Percentiles rank a stretch among this genome's conserved stretches.
phyloP scores from a whole-genome alignment of 2,113 vertebrate genomes.

The Lepisosteus osseus region DNA sequence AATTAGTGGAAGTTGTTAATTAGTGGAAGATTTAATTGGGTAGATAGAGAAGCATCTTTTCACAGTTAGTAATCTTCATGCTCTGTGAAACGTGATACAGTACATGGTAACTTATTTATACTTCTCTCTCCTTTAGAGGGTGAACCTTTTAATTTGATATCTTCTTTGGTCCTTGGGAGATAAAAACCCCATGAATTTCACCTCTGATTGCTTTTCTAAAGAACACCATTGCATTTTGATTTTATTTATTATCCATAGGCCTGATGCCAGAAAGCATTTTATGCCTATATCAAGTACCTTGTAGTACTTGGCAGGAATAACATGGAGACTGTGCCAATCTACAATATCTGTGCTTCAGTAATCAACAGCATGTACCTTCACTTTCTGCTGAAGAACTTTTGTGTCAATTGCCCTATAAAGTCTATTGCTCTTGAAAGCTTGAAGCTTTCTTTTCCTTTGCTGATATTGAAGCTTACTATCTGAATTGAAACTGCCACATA shows the following conservation, averaged over 20 bases:
- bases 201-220: slow-evolving; percentile 64
- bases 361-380: slow-evolving; percentile 55
- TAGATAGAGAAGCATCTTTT: no score
- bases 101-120: slow-evolving; percentile 56
- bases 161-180: slow-evolving; percentile 47
- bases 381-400: slow-evolving; percentile 36
- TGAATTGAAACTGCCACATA: no score
- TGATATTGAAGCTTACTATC: no score
- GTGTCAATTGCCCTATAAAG: slow-evolving; percentile 53
- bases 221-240: slow-evolving; percentile 52
- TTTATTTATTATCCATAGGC: slow-evolving; percentile 52
- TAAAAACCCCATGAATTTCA: slow-evolving; percentile 52
- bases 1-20: no score
- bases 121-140: slow-evolving; percentile 56
- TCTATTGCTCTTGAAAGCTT: no score
- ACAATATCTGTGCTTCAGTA: slow-evolving; percentile 43
- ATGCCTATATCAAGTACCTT: slow-evolving; percentile 54
- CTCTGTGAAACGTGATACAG: slow-evolving; percentile 46
- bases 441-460: no score
- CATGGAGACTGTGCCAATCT: slow-evolving; percentile 36
- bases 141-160: slow-evolving; percentile 56
- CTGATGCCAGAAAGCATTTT: slow-evolving; percentile 52
- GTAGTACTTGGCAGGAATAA: slow-evolving; percentile 47
- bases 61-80: slow-evolving; percentile 33
- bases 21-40: no score